phyloP scores from a whole-genome alignment of 2,888 invertebrate genomes.

The Dynastes grantii region DNA sequence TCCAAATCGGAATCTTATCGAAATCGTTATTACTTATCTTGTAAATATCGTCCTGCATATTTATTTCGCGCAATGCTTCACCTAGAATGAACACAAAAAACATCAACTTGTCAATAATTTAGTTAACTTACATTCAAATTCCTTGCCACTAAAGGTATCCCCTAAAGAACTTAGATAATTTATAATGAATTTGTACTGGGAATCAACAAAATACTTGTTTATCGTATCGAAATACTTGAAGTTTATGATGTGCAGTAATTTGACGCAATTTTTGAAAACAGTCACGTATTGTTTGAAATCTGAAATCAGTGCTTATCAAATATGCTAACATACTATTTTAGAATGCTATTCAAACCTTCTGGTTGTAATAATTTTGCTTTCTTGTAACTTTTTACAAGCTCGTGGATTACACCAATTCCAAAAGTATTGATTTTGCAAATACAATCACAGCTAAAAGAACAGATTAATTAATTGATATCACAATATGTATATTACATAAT shows the following conservation, averaged over 20 bases:
- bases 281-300: constrained; percentile 21
- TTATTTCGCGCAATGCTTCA: constrained; percentile 56
- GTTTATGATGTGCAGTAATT: constrained; percentile 57
- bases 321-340: no score
- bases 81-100: constrained; percentile 49
- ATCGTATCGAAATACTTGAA: constrained; percentile 61
- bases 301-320: background rate
- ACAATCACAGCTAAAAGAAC: constrained; percentile 63
- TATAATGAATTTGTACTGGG: constrained; percentile 62
- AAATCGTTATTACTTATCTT: constrained; percentile 12
- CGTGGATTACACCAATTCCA: constrained; percentile 51
- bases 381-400: constrained; percentile 31
- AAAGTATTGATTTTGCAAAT: constrained; percentile 55
- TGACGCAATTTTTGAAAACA: constrained; percentile 52
- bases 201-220: constrained; percentile 61
- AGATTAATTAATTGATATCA: background rate
- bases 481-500: no score
- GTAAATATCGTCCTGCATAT: constrained; percentile 57
- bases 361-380: constrained; percentile 7
- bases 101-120: constrained; percentile 30
- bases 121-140: constrained; percentile 50
- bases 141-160: constrained; percentile 43
- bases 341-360: no score
- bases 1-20: constrained; percentile 50
- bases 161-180: constrained; percentile 55